Base-by-base conservation (phyloP, 2,888 invertebrate genomes). In the Trypoxylon attenuatum region DNA sequence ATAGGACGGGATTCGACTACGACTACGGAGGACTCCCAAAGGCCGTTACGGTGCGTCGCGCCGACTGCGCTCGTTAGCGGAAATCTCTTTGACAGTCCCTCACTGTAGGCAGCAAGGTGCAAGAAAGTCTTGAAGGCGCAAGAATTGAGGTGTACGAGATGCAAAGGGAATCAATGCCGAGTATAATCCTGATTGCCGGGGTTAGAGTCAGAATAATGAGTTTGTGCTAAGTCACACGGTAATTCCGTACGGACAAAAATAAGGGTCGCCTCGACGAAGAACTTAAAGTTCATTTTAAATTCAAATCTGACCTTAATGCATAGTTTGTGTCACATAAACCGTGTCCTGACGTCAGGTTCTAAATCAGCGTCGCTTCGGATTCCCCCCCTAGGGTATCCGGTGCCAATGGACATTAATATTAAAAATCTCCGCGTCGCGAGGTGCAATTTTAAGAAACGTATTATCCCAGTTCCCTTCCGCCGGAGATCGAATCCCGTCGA, bases 391-490 rank as follows among this genome's bases (percentile, higher is more conserved):
- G 2, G n/a, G n/a, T n/a, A n/a, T n/a, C 22, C 5, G 6, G 27
- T 29, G 18, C 38, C 38, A 49, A 56, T n/a, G 65, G 64, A 16
- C 50, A 65, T 67, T 65, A 65, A 65, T 67, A 67, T 67, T 59
- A 65, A 65, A 65, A 67, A 67, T 59, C 43, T 51, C 5, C 2
- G 10, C 41, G 27, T 33, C 39, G 16, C 5, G 5, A 38, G 5
- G 15, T 5, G 13, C 6, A 38, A 1, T 1, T 38, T 5, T n/a
- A 38, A 5, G 38, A 5, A 41, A 64, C 64, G 49, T 39, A 39
- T 42, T 43, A 49, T 56, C 45, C 56, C 18, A 33, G 47, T 52
- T 41, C 33, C 49, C 55, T 4, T 23, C 42, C 33, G 18, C 16
- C 5, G 16, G 0, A 15, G 21, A 22, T 3, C 43, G 62, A 62